phyloP scores from a whole-genome alignment of 2,797 vertebrate species.

The Coregonus suidteri region DNA sequence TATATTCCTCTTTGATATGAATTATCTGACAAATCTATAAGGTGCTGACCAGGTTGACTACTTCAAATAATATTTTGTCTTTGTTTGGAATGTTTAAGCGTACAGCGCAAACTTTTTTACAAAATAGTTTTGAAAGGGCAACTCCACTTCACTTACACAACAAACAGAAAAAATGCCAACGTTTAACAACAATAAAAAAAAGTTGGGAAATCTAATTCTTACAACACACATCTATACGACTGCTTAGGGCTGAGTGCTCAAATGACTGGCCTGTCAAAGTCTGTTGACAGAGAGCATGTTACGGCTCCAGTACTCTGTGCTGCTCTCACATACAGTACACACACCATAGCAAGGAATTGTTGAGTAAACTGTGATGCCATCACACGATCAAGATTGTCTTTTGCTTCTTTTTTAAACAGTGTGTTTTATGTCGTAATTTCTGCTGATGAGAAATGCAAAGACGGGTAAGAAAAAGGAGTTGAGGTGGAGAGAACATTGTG shows the following conservation, averaged over 20 bases:
- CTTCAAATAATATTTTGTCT: slow-evolving; percentile 56
- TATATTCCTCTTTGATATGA: slow-evolving; percentile 64
- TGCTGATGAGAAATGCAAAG: slow-evolving; percentile 33
- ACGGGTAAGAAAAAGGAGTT: slow-evolving; percentile 37
- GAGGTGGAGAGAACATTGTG: slow-evolving; percentile 39
- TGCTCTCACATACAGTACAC: slow-evolving; percentile 56
- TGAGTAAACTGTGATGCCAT: slow-evolving; percentile 68
- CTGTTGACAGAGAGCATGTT: slow-evolving; percentile 61
- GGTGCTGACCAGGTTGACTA: slow-evolving; percentile 59
- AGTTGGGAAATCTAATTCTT: too few relatives aligned
- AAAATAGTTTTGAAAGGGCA: slow-evolving; percentile 61
- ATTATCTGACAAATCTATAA: slow-evolving; percentile 52
- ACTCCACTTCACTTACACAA: slow-evolving; percentile 59
- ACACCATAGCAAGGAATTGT: slow-evolving; percentile 62
- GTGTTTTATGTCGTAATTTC: slow-evolving; percentile 45
- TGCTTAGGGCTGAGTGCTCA: slow-evolving; percentile 62
- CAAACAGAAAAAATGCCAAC: slow-evolving; percentile 48
- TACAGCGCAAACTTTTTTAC: slow-evolving; percentile 58
- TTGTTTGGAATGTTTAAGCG: slow-evolving; percentile 72
- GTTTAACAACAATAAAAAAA: slow-evolving; percentile 36
- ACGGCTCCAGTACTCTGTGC: slow-evolving; percentile 62
- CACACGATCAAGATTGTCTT: slow-evolving; percentile 73
- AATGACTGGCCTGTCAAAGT: slow-evolving; percentile 63
- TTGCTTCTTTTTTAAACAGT: slow-evolving; percentile 72
- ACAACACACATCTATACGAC: slow-evolving; percentile 19